A percentile compares a stretch with the other conserved stretches of the same genome.
Conservation (phyloP, 2,888 invertebrate genomes). For the Acronicta psi region DNA sequence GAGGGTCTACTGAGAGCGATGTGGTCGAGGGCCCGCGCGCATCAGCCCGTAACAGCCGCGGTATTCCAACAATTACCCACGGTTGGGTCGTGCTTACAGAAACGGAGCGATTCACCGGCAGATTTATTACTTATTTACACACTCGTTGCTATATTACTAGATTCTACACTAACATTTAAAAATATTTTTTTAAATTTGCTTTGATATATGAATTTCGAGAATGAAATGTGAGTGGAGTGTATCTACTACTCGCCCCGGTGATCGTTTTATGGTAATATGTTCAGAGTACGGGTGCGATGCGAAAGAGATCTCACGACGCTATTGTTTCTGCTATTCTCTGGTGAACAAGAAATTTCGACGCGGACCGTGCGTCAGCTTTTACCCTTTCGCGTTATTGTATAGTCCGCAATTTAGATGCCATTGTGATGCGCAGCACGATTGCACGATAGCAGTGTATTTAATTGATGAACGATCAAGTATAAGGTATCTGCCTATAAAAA, state of each 20-base stretch:
- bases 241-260: conserved; percentile 61
- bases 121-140: conserved; percentile 72
- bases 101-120: conserved; percentile 72
- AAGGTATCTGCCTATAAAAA: conserved; percentile 28
- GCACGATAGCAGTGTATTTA: conserved; percentile 65
- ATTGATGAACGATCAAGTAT: conserved; percentile 54
- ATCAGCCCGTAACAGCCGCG: conserved; percentile 85
- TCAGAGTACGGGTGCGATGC: conserved; percentile 68
- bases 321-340: conserved; percentile 81
- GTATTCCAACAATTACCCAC: conserved; percentile 87
- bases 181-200: conserved; percentile 12
- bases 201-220: conserved; percentile 29
- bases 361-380: conserved; percentile 77
- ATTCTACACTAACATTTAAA: conserved; percentile 22
- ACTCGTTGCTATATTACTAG: conserved; percentile 55
- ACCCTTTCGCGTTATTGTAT: conserved; percentile 77
- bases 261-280: conserved; percentile 66
- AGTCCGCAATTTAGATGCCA: conserved; percentile 71
- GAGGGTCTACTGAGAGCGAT: conserved; percentile 80
- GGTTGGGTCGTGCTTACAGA: conserved; percentile 77
- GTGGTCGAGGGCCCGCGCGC: conserved; percentile 85
- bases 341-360: conserved; percentile 77
- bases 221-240: conserved; percentile 51
- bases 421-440: conserved; percentile 72
- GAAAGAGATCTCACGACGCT: conserved; percentile 83